phyloP scores from a whole-genome alignment of 2,113 vertebrate species.

The Cacatua alba region DNA sequence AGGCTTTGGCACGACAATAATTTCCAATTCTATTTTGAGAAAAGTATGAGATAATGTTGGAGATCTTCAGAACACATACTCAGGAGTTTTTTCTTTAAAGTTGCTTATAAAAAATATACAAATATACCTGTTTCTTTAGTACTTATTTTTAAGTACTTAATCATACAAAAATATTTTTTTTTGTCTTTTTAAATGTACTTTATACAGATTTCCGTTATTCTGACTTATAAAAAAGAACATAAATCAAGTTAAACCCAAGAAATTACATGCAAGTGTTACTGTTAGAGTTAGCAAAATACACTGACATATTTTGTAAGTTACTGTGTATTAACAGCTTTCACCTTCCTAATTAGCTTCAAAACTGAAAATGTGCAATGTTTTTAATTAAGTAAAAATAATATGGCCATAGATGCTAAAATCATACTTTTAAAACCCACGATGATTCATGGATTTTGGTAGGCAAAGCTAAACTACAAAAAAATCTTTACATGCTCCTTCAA shows the following conservation, averaged over 20 bases:
- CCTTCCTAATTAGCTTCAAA: constrained; percentile 20
- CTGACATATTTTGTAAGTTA: constrained; percentile 6
- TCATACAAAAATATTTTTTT: not conserved
- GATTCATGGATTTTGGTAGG: not conserved
- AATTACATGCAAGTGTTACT: constrained; percentile 25
- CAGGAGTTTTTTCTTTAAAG: not conserved
- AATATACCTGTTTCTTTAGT: not conserved
- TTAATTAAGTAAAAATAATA: constrained; percentile 17
- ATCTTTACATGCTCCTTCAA: not conserved
- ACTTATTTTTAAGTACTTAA: not conserved
- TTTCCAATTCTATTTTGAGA: not conserved
- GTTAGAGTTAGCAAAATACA: constrained; percentile 15
- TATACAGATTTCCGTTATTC: not conserved
- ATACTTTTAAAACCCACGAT: not conserved
- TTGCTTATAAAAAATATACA: not conserved
- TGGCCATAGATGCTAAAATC: not conserved
- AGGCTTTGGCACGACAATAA: not conserved
- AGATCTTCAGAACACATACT: not conserved
- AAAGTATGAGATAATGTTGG: not conserved
- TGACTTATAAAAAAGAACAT: not conserved
- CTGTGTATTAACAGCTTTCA: constrained; percentile 8
- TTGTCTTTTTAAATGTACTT: not conserved
- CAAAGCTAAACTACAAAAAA: not conserved
- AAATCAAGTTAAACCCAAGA: not conserved
- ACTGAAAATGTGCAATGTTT: not conserved